Evolutionary conservation across 2,113 vertebrate species (phyloP), one percentile per base, ranked within the genome.

Genomic region (Anarrhichthys ocellatus): DNA sequence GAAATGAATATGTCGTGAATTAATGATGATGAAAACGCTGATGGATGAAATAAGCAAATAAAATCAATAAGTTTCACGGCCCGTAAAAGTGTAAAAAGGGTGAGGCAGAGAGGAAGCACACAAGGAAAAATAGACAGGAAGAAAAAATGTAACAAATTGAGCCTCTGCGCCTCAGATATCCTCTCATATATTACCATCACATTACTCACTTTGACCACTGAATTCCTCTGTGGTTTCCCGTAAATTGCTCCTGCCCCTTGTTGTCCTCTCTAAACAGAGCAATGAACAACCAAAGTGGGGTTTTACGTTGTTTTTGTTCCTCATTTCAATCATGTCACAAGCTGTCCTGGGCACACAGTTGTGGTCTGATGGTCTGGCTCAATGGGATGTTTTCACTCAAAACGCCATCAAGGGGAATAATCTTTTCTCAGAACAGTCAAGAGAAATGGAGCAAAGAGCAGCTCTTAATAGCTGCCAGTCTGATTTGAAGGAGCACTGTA

Each of bases 371-470:
- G 34, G 29, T 64, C 13, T 14, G 36, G 50, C 73, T 79, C 58
- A 40, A 3, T 44, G 68, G 44, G 76, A 67, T 86, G 81, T 78
- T 86, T 88, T 87, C 68, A 66, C 74, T 79, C 38, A 24, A 52
- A 79, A 76, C 46, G 68, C 65, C 66, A 71, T 75, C 17, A 46
- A 72, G 75, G 50, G 65, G 27, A 66, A 67, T 62, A 18, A 75
- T 75, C 61, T 85, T 83, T 92, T 86, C 83, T 77, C 64, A 75
- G 76, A 90, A 83, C 38, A 78, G 63, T 48, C 5, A 22, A 46
- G 36, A 67, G 46, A 81, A 81, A 69, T 11, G 32, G 72, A 77
- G 59, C 61, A 69, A 15, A 62, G 65, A 81, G 70, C 54, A 52
- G 34, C 44, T 72, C 40, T 34, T 76, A 73, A 84, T 44, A 48